Conservation (phyloP, 2,888 invertebrate genomes). For the Galerucella pusilla region DNA sequence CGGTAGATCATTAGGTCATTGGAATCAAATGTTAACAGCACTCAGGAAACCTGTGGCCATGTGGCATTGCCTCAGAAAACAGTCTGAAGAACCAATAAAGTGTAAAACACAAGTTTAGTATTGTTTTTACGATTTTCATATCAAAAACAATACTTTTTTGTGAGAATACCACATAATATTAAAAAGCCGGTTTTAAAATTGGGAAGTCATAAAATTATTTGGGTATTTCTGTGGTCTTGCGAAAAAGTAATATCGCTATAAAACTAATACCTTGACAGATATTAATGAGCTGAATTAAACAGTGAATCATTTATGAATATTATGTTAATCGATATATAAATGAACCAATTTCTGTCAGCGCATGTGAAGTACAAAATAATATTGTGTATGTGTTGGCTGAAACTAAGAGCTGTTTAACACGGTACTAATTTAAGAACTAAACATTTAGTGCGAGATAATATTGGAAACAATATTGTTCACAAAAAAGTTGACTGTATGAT, state of each 20-base stretch:
- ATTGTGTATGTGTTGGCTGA: too few species aligned
- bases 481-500: too few species aligned
- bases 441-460: too few species aligned
- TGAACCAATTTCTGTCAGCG: neutral
- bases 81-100: constrained; percentile 42
- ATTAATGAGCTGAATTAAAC: neutral
- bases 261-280: neutral
- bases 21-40: constrained; percentile 86
- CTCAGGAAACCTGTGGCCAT: constrained; percentile 84
- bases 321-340: neutral
- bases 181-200: too few species aligned
- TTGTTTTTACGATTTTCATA: neutral
- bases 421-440: too few species aligned
- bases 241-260: neutral
- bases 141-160: neutral
- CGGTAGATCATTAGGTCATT: constrained; percentile 80
- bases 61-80: constrained; percentile 81
- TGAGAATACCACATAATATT: too few species aligned
- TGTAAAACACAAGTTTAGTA: constrained; percentile 13
- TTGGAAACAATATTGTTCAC: too few species aligned
- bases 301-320: neutral
- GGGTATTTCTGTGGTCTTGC: neutral
- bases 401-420: too few species aligned
- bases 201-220: neutral
- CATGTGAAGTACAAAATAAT: neutral